These are phyloP conservation scores for Phymorhynchus buccinoides DNA, from an alignment of 1,140 invertebrate species.

Conservation along the genomic window DNA sequence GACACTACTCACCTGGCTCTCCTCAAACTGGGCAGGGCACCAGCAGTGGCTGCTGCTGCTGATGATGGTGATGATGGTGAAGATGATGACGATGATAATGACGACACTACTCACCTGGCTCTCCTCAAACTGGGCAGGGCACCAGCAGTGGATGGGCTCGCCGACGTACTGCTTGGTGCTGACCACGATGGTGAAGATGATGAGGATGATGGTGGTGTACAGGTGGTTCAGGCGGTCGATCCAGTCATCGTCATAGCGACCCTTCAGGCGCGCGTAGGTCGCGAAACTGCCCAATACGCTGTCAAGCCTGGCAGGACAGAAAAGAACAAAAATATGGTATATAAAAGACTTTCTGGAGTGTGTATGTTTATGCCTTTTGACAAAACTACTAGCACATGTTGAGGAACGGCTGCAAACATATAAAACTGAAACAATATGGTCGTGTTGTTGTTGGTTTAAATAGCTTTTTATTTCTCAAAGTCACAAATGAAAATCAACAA, in stretches of 20 bases:
- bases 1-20: no score
- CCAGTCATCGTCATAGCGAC: conserved; percentile 72
- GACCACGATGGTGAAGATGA: conserved; percentile 76
- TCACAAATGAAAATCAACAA: no score
- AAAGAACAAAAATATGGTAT: no score
- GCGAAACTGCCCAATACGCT: conserved; percentile 71
- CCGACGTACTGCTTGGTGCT: conserved; percentile 98
- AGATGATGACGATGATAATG: conserved; percentile 8
- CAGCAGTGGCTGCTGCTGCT: neutral
- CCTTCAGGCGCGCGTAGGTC: conserved; percentile 70
- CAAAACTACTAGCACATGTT: no score
- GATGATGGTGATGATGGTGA: neutral
- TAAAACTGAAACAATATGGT: no score
- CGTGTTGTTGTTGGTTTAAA: no score
- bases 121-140: conserved; percentile 73
- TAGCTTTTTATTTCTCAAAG: no score
- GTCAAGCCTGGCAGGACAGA: conserved; percentile 63
- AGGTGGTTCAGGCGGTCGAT: conserved; percentile 71
- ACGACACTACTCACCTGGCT: conserved; percentile 51
- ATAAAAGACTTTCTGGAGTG: no score
- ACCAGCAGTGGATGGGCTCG: conserved; percentile 73
- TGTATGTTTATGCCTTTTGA: no score
- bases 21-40: no score
- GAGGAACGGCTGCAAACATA: no score
- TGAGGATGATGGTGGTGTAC: conserved; percentile 71